These are phyloP conservation scores for Chiloscyllium plagiosum DNA, from an alignment of 2,113 vertebrate genomes.

Conservation along the genomic window DNA sequence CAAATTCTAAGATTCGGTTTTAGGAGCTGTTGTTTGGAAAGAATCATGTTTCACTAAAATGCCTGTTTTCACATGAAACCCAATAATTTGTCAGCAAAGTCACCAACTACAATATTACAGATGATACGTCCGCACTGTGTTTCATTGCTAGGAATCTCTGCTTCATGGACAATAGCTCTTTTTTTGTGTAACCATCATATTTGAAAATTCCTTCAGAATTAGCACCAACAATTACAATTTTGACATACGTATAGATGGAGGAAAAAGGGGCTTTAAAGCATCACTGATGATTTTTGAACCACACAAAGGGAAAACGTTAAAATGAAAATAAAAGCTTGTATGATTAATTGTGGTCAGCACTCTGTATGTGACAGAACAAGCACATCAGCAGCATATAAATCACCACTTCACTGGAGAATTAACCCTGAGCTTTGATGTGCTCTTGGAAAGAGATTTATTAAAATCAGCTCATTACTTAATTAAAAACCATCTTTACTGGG, in stretches of 20 bases:
- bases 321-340: background rate
- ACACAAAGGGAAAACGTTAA: constrained; percentile 21
- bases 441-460: constrained; percentile 56
- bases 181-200: background rate
- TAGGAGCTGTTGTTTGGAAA: background rate
- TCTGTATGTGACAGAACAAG: constrained; percentile 38
- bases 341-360: constrained; percentile 40
- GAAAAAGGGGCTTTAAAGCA: background rate
- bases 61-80: background rate
- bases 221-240: background rate
- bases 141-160: background rate
- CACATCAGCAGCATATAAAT: constrained; percentile 44
- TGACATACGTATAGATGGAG: background rate
- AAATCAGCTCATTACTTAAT: constrained; percentile 73
- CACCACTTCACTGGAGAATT: constrained; percentile 42
- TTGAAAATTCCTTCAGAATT: background rate
- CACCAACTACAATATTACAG: background rate
- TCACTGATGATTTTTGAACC: background rate
- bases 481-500: constrained; percentile 54
- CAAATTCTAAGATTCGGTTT: background rate
- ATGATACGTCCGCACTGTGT: background rate
- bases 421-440: constrained; percentile 41
- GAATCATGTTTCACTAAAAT: background rate
- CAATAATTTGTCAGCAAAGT: background rate
- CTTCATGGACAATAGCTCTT: background rate